A percentile compares a stretch with the other conserved stretches of the same genome.
These are phyloP conservation scores for Cryptocephalus moraei DNA, from an alignment of 2,888 invertebrate genomes.

Conservation along the genomic window DNA sequence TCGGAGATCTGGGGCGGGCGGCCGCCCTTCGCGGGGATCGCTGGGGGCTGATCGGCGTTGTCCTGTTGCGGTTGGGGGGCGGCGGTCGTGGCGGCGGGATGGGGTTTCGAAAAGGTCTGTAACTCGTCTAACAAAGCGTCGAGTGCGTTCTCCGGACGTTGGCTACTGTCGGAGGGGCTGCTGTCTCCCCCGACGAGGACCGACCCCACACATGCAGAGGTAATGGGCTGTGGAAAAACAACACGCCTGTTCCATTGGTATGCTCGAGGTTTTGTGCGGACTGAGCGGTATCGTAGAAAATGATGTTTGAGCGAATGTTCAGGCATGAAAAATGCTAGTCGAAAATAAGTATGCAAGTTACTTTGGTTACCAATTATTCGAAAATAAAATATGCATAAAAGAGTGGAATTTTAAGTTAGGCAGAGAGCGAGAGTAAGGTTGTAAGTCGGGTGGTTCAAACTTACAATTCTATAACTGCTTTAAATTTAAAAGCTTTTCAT, in stretches of 20 bases:
- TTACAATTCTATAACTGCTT: too few relatives aligned
- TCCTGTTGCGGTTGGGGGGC: conserved; percentile 12
- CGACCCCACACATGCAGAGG: conserved; percentile 50
- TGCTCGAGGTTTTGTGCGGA: too few relatives aligned
- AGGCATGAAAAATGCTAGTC: too few relatives aligned
- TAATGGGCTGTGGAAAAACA: conserved; percentile 43
- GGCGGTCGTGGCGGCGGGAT: conserved; percentile 17
- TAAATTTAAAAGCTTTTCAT: too few relatives aligned
- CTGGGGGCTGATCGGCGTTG: conserved; percentile 30
- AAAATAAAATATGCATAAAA: too few relatives aligned
- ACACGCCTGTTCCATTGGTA: not conserved
- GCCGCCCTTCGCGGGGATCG: conserved; percentile 33
- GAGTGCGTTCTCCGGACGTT: conserved; percentile 90
- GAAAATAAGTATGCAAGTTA: too few relatives aligned
- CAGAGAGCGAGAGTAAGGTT: too few relatives aligned
- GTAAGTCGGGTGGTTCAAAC: too few relatives aligned
- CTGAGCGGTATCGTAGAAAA: too few relatives aligned
- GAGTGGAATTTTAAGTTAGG: too few relatives aligned
- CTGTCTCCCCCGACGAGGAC: conserved; percentile 46
- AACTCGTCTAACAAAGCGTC: conserved; percentile 92
- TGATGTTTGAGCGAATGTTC: too few relatives aligned
- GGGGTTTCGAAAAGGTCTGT: conserved; percentile 77
- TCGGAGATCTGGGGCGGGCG: conserved; percentile 42
- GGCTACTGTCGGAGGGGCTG: conserved; percentile 46
- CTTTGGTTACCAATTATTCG: too few relatives aligned